Evolutionary conservation across 2,888 invertebrate species (phyloP), one percentile per base, ranked within the genome.

Genomic region (Acanthosepion lycidas): DNA sequence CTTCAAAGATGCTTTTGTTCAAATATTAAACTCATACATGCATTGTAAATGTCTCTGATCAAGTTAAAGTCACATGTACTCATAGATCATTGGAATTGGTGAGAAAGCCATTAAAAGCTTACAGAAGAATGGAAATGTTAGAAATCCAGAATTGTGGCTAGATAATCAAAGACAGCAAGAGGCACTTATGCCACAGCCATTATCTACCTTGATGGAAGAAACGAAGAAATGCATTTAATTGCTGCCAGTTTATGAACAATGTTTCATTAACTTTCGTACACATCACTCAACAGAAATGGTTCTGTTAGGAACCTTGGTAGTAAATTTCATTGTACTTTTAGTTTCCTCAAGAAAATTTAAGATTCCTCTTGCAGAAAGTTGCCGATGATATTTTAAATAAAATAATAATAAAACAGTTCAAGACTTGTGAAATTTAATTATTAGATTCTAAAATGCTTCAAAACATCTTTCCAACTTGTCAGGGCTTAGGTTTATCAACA

Each of bases 101-200:
- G 64, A 64, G 64, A 64, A 64, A 64, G 64, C 64, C 64, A 64
- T 64, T 64, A 64, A 64, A 64, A 64, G 64, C 64, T 64, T 64
- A 64, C 23, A 64, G 64, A 8, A 64, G 64, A 64, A 28, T 64
- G 26, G 26, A 64, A 23, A 64, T 26, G 26, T 64, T 64, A 23
- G 28, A 26, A 64, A 64, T 64, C 23, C 64, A 26, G 26, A 64
- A 64, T 28, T 64, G 64, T 4, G 8, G 64, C 5, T 26, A 64
- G 28, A 64, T 26, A 64, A 64, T 26, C 64, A 64, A 64, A 64
- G 64, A 64, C 26, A 64, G 8, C 64, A 28, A 64, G 8, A 64
- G 64, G 64, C 64, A 64, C 64, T 64, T 64, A 64, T 28, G 64
- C 26, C 28, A 28, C 64, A 23, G 8, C 64, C 64, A 64, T 64